Base-by-base conservation (phyloP, 2,888 invertebrate species). In the Auanema freiburgensis region DNA sequence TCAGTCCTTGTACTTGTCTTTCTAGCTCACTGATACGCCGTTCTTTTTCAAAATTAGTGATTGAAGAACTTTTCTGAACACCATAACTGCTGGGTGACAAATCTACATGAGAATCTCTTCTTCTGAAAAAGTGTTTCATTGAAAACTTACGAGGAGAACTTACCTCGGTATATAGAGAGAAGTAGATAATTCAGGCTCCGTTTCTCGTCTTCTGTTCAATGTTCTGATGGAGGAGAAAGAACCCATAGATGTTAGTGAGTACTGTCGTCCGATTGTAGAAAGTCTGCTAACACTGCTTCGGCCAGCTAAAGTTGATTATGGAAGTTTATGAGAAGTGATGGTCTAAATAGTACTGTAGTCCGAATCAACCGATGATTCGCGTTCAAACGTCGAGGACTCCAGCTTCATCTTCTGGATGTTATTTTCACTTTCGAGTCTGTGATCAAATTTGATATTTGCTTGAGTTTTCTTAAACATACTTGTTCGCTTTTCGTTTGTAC, bases 341-440 rank as follows among this genome's bases (percentile, higher is more conserved):
- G 46, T 3, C 46, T 18, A 8, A 43, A 18, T n/a, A 46, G 3
- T 54, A 55, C 79, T 78, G 61, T 71, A 79, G 58, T 80, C 80
- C 41, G 80, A 79, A 63, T 80, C 80, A 1, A 79, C 72, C 44
- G 75, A 75, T 1, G 75, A 73, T 57, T 80, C 80, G 14, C 78
- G 41, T 23, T 79, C 75, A 59, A 78, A 74, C 3, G 43, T 55
- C 8, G 33, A 33, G 14, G 67, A 59, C 21, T 74, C 74, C 18
- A 77, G 64, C 46, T 71, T 66, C 52, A 52, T 66, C 49, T 74
- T 76, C 52, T 77, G 75, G 12, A 69, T 64, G 10, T 65, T 67
- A 58, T 79, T 80, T 55, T 80, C 80, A 23, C 61, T 60, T 52
- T 80, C 80, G 23, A 79, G 63, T 57, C 75, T 72, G 42, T 8